Percentiles rank a stretch among this genome's conserved stretches.
Evolutionary conservation across 2,888 invertebrate species (phyloP).

Genomic region (Podotricha telesiphe): DNA sequence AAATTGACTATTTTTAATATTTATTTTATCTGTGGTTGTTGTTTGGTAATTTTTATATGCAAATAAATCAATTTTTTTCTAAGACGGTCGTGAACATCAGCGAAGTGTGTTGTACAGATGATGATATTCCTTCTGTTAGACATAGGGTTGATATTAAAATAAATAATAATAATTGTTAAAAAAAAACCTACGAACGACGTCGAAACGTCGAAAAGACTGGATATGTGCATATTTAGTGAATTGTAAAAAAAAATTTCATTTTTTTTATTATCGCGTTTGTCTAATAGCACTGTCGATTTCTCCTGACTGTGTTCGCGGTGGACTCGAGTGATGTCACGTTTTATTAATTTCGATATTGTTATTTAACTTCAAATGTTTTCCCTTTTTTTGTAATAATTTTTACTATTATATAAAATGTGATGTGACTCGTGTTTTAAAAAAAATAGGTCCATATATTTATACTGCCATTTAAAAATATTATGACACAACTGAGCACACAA

Average conservation of each 20-base stretch:
- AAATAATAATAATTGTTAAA: constrained; percentile 34
- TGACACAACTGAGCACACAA: constrained; percentile 41
- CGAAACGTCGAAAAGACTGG: constrained; percentile 52
- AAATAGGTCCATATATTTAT: constrained; percentile 27
- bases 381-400: constrained; percentile 1
- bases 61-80: not conserved
- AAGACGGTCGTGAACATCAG: not conserved
- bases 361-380: not conserved
- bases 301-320: constrained; percentile 9
- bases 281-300: constrained; percentile 10
- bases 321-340: constrained; percentile 9
- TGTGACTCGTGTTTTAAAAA: constrained; percentile 7
- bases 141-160: constrained; percentile 51
- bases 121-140: constrained; percentile 48
- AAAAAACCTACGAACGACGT: constrained; percentile 37
- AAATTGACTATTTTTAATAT: constrained; percentile 1
- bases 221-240: constrained; percentile 43
- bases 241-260: constrained; percentile 32
- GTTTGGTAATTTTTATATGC: constrained; percentile 6
- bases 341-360: not conserved
- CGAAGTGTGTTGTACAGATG: constrained; percentile 55
- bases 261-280: constrained; percentile 7
- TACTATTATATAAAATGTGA: constrained; percentile 3
- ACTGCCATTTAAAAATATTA: constrained; percentile 39
- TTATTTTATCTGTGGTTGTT: not conserved